Percentiles rank a stretch among this genome's conserved stretches.
Conservation (phyloP, 1,140 invertebrate genomes). For the Drosophila asahinai region DNA sequence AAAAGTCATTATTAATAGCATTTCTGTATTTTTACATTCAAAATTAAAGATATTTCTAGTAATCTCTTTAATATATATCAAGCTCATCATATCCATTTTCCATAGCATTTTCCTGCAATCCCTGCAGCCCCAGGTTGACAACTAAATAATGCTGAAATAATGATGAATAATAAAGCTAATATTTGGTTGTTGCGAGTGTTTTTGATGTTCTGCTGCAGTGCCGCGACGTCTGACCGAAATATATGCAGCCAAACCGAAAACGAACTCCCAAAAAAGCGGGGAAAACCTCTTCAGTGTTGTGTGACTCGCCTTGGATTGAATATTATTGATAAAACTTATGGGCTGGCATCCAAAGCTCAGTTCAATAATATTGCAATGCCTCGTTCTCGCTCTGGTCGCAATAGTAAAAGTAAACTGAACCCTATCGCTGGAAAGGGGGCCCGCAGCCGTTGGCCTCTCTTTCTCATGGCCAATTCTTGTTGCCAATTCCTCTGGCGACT, state of each 20-base stretch:
- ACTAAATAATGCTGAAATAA: constrained; percentile 54
- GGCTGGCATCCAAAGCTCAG: constrained; percentile 28
- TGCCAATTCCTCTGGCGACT: constrained; percentile 56
- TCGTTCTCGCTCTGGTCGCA: constrained; percentile 14
- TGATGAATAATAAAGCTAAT: constrained; percentile 41
- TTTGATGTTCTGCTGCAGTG: constrained; percentile 61
- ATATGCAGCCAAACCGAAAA: constrained; percentile 52
- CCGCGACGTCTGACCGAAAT: constrained; percentile 68
- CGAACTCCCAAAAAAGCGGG: constrained; percentile 49
- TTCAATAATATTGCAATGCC: constrained; percentile 49
- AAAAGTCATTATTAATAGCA: too few species aligned
- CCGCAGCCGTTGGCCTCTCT: constrained; percentile 5
- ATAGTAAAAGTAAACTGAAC: constrained; percentile 55
- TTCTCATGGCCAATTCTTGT: constrained; percentile 17
- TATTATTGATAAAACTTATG: constrained; percentile 84
- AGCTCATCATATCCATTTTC: constrained; percentile 18
- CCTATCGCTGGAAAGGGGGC: constrained; percentile 8
- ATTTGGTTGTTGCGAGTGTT: constrained; percentile 46
- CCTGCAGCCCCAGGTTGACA: constrained; percentile 13
- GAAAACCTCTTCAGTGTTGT: constrained; percentile 25
- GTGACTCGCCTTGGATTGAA: constrained; percentile 71
- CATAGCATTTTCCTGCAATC: neutral
- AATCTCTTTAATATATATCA: neutral
- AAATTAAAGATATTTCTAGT: too few species aligned
- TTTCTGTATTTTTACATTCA: too few species aligned